Base-by-base conservation (phyloP, 2,888 invertebrate species). In the Laothoe populi region DNA sequence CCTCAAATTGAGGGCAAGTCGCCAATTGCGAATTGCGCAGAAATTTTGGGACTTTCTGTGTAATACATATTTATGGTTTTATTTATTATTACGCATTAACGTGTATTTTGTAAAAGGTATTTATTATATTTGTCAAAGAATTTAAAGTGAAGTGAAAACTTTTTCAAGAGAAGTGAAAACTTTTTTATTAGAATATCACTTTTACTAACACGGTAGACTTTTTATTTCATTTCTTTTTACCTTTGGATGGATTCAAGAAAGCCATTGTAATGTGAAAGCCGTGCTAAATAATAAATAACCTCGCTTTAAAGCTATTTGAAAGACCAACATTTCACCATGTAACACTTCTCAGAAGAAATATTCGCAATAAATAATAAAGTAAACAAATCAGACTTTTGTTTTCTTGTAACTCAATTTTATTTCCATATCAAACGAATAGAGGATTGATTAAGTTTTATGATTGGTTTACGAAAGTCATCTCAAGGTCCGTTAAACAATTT, bases 351-450 rank as follows among this genome's bases (percentile, higher is more conserved):
- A 11, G 13, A 13, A 46, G 24, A 11, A 11, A 24, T 4, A 3
- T 23, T 13, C 10, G 19, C 19, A 21, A 19, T 35, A 31, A 24
- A 13, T 8, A 21, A 19, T 35, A 31, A 24, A 13, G 19, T 8
- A 35, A 53, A 53, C 11, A 53, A 35, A 21, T 53, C 10, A 19
- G 19, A 19, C 19, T 21, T 19, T 35, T 49, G 26, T 53, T 31
- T 8, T 53, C 11, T 53, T 53, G 35, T 46, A 24, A 44, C 44
- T 35, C 31, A 53, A 31, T 35, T 19, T 53, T 10, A 19, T 35
- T 53, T 35, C 31, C 53, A 19, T 35, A 53, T 53, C 11, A 53
- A 19, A 35, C 53, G 31, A 53, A 53, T 31, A 1, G 53, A 31
- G 31, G 31, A 7, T 53, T 3, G 49, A 53, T 31, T 16, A 16